A percentile compares a stretch with the other conserved stretches of the same genome.
phyloP scores from a whole-genome alignment of 2,797 vertebrate genomes.

The Trachurus trachurus region DNA sequence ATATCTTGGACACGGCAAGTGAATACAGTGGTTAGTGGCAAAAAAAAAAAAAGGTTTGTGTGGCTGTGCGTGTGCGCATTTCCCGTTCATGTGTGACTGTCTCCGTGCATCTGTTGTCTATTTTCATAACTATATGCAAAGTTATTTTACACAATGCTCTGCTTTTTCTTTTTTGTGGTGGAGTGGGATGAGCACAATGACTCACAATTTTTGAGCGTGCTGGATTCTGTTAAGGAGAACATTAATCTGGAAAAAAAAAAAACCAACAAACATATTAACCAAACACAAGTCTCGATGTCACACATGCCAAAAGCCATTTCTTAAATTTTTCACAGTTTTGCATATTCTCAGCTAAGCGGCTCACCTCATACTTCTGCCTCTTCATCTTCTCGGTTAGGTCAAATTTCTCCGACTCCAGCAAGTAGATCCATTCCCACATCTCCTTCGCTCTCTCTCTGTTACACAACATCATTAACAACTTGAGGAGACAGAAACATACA shows the following conservation, averaged over 20 bases:
- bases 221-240: conserved; percentile 92
- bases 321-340: background rate
- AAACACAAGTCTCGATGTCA: conserved; percentile 10
- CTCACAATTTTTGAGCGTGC: conserved; percentile 94
- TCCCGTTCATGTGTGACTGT: background rate
- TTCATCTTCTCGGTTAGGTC: conserved; percentile 89
- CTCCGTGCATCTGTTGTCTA: background rate
- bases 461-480: conserved; percentile 5
- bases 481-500: background rate
- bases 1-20: conserved; percentile 6
- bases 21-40: background rate
- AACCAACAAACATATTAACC: background rate
- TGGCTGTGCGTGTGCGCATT: background rate
- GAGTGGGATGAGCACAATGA: conserved; percentile 33
- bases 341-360: background rate
- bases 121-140: conserved; percentile 50
- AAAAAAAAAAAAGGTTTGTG: too few relatives aligned
- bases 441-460: conserved; percentile 87
- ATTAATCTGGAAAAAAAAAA: conserved; percentile 84
- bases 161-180: background rate
- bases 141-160: background rate
- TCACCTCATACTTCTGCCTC: conserved; percentile 91
- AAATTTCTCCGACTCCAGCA: conserved; percentile 92
- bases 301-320: background rate
- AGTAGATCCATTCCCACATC: conserved; percentile 88